Evolutionary conservation across 2,113 vertebrate genomes (phyloP), one percentile per base, ranked within the genome.

Genomic region (Halcyon malimbica): DNA sequence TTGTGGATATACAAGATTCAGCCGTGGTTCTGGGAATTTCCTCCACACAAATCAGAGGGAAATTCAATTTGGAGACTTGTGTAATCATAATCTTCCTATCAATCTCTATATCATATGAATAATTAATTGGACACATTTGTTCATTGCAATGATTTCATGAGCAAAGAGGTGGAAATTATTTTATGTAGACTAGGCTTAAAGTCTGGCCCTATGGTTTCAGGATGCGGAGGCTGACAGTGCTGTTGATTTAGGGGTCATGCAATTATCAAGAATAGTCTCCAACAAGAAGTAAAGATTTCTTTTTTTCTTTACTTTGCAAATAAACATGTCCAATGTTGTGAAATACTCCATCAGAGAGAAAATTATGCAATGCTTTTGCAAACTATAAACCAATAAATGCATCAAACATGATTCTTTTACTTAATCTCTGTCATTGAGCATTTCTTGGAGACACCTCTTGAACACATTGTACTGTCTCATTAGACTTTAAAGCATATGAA

Each of bases 221-320:
- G 65, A 29, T 77, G 51, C 26, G 54, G 77, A 65, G 35, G 39
- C 57, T n/a, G 64, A 71, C 11, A 18, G n/a, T 9, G 19, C 16
- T n/a, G 5, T 42, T 82, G 44, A 50, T 17, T 67, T 77, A 25
- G 23, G 9, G 26, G 13, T 37, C 18, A 25, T 0, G 0, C 25
- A n/a, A 37, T 41, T 64, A 24, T 35, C 19, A 19, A 64, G 14
- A 59, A 33, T 9, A 41, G 16, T 11, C 5, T 54, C 21, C 26
- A 59, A 77, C 59, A 76, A 10, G 15, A 57, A 28, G n/a, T 35
- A 8, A 73, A 41, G 14, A 53, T 57, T 56, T 69, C 2, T 64
- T 50, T 69, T 2, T 57, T 41, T 42, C 7, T 48, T 65, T 68
- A 29, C 19, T 39, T 81, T 28, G 39, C 42, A 59, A 46, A 41